Evolutionary conservation across 2,797 vertebrate species (phyloP).

Genomic region (Euphonia xanthogaster): DNA sequence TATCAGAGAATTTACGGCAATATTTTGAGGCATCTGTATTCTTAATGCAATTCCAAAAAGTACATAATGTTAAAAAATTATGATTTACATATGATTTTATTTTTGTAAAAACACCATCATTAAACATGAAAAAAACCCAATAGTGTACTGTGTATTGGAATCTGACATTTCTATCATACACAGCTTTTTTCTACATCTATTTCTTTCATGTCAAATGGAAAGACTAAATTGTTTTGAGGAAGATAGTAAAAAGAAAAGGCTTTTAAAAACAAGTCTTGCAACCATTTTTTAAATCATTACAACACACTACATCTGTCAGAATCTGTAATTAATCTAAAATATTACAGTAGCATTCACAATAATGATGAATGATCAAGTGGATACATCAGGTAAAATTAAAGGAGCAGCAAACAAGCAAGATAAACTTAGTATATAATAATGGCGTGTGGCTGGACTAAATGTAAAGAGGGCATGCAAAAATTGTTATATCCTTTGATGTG

Average conservation of each 20-base stretch:
- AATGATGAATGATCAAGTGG: not conserved
- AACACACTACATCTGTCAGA: not conserved
- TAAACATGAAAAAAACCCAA: not conserved
- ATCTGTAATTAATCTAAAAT: not conserved
- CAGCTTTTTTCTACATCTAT: not conserved
- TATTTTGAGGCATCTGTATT: not conserved
- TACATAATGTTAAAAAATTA: not conserved
- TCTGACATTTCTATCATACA: not conserved
- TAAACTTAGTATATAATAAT: not conserved
- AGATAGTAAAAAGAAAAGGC: not conserved
- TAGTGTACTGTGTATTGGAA: not conserved
- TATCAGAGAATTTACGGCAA: not conserved
- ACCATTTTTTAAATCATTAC: not conserved
- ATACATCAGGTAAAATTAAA: not conserved
- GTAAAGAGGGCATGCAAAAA: not conserved
- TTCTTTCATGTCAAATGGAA: not conserved
- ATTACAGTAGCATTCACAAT: not conserved
- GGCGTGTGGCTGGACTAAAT: not conserved
- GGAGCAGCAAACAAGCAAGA: not conserved
- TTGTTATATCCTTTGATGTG: rapidly evolving
- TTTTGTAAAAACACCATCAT: not conserved
- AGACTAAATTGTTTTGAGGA: not conserved
- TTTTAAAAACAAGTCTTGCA: not conserved
- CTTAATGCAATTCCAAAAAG: not conserved
- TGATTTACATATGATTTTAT: not conserved